A percentile compares a stretch with the other conserved stretches of the same genome.
Evolutionary conservation across 1,140 invertebrate genomes (phyloP).

Genomic region (Rhizoglyphus robini): DNA sequence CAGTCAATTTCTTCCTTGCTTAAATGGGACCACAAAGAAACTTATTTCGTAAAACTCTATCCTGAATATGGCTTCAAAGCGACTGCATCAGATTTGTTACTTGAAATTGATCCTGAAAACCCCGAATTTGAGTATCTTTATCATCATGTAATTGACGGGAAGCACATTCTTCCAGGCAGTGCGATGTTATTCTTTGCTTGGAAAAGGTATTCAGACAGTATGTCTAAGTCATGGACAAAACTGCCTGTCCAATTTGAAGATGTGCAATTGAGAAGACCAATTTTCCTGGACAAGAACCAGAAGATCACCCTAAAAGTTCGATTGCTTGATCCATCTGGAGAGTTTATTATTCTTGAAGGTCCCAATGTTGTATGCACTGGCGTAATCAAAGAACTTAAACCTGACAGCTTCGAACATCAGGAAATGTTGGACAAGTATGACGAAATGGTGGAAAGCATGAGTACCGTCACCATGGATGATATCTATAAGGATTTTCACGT

Average conservation of each 20-base stretch:
- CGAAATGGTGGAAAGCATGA: constrained; percentile 25
- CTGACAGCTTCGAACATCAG: neutral
- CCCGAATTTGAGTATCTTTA: constrained; percentile 34
- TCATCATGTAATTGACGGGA: constrained; percentile 42
- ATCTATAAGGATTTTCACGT: constrained; percentile 88
- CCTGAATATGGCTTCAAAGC: constrained; percentile 10
- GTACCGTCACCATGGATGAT: constrained; percentile 40
- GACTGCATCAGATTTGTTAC: constrained; percentile 12
- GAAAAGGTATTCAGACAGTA: constrained; percentile 38
- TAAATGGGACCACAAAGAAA: constrained; percentile 39
- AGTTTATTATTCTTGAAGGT: constrained; percentile 80
- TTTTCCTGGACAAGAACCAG: constrained; percentile 36
- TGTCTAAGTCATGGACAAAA: constrained; percentile 33
- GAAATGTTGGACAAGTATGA: neutral
- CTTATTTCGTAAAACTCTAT: constrained; percentile 20
- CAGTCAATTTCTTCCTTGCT: constrained; percentile 38
- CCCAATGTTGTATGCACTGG: constrained; percentile 65
- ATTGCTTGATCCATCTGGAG: constrained; percentile 67
- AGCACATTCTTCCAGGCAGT: constrained; percentile 42
- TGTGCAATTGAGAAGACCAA: constrained; percentile 40
- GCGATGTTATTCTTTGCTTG: constrained; percentile 41
- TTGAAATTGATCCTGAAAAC: constrained; percentile 22
- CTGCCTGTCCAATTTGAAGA: constrained; percentile 39
- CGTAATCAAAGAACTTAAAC: constrained; percentile 37
- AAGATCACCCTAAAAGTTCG: constrained; percentile 60